Conservation (phyloP, 1,140 invertebrate species). For the Dufourea novaeangliae region DNA sequence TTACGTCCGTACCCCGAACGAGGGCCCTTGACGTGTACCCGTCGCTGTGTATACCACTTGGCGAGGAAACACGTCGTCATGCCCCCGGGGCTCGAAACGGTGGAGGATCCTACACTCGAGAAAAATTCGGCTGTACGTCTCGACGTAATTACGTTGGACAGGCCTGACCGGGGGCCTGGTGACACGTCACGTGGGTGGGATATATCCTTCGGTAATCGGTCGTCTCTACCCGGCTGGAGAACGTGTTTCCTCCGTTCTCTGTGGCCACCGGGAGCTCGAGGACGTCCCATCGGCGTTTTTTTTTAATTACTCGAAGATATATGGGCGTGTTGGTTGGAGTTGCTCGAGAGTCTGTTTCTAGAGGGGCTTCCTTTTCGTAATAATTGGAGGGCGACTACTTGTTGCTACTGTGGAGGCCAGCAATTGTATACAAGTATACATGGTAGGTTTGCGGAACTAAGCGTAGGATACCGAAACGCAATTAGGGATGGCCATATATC, state of each 20-base stretch:
- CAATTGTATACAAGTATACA: too few species aligned
- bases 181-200: slow-evolving; percentile 51
- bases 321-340: neutral
- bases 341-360: slow-evolving; percentile 6
- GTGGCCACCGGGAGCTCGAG: neutral
- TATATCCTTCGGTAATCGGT: slow-evolving; percentile 43
- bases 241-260: neutral
- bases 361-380: neutral
- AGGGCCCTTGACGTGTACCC: slow-evolving; percentile 52
- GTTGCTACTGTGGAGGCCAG: too few species aligned
- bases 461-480: too few species aligned
- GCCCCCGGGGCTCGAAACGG: too few species aligned
- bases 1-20: slow-evolving; percentile 48
- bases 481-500: neutral
- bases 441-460: too few species aligned
- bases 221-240: too few species aligned
- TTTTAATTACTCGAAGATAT: slow-evolving; percentile 30
- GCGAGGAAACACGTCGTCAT: slow-evolving; percentile 57
- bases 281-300: slow-evolving; percentile 6
- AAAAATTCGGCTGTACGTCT: slow-evolving; percentile 56
- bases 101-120: slow-evolving; percentile 29
- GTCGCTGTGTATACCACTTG: slow-evolving; percentile 49
- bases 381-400: slow-evolving; percentile 15
- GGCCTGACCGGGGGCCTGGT: neutral
- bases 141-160: slow-evolving; percentile 60